A percentile compares a stretch with the other conserved stretches of the same genome.
These are phyloP conservation scores for Macquaria ambigua DNA, from an alignment of 2,113 vertebrate genomes.

Conservation along the genomic window DNA sequence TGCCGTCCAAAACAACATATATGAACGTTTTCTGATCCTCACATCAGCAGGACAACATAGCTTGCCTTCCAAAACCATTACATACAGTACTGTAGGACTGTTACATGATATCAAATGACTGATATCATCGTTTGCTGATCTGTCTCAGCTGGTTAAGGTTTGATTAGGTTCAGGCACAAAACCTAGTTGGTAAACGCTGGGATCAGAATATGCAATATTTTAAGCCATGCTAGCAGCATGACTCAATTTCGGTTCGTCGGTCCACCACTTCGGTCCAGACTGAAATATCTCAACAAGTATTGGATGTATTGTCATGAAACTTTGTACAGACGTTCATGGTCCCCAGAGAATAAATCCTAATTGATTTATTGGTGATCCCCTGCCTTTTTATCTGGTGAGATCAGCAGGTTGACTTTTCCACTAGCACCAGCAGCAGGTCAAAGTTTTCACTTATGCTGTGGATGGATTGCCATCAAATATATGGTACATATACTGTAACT, in stretches of 20 bases:
- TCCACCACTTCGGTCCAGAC: neutral
- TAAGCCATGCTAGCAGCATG: neutral
- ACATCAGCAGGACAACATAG: neutral
- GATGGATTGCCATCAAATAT: neutral
- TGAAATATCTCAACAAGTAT: neutral
- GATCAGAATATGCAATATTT: neutral
- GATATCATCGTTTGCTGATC: neutral
- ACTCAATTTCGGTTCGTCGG: too few relatives aligned
- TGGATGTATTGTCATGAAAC: neutral
- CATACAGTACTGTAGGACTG: neutral
- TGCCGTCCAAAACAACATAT: constrained; percentile 24
- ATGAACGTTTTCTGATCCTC: neutral
- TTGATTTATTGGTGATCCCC: too few relatives aligned
- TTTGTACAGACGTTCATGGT: too few relatives aligned
- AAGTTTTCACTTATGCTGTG: neutral
- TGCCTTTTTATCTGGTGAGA: too few relatives aligned
- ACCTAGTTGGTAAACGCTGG: neutral
- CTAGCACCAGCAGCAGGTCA: neutral
- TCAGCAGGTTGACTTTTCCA: neutral
- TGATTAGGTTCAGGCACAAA: neutral
- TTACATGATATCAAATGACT: neutral
- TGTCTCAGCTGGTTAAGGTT: neutral
- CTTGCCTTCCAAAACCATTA: neutral
- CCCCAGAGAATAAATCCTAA: neutral
- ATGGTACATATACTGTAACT: neutral